These are phyloP conservation scores for Cyphomyrus discorhynchus DNA, from an alignment of 2,113 vertebrate genomes.

Conservation along the genomic window DNA sequence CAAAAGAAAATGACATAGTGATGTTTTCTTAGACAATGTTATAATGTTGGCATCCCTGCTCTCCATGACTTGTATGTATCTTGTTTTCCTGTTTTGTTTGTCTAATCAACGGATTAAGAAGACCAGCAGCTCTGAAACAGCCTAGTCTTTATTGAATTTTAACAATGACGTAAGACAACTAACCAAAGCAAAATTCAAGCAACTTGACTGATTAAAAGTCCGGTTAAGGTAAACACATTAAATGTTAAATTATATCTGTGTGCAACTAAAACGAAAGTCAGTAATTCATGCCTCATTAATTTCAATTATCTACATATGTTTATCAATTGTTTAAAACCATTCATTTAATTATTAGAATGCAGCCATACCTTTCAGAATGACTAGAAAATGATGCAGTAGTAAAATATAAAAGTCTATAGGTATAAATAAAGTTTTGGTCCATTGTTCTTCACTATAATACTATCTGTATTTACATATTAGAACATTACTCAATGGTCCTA, in stretches of 20 bases:
- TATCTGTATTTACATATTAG: slow-evolving; percentile 85
- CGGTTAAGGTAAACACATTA: slow-evolving; percentile 52
- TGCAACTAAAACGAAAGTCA: slow-evolving; percentile 65
- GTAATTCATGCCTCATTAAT: slow-evolving; percentile 72
- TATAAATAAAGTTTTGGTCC: slow-evolving; percentile 99
- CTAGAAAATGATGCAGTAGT: slow-evolving; percentile 80
- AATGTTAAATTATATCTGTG: slow-evolving; percentile 59
- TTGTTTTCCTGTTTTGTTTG: neutral
- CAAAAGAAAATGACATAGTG: neutral
- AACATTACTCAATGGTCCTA: slow-evolving; percentile 62
- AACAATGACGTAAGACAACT: slow-evolving; percentile 11
- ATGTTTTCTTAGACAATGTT: neutral
- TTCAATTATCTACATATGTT: slow-evolving; percentile 63
- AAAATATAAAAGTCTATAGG: slow-evolving; percentile 98
- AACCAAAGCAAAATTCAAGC: slow-evolving; percentile 15
- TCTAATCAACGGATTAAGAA: neutral
- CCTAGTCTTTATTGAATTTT: slow-evolving; percentile 19
- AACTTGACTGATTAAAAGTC: slow-evolving; percentile 20
- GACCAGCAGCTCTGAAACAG: neutral
- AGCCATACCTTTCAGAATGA: slow-evolving; percentile 64
- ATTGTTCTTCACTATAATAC: slow-evolving; percentile 76
- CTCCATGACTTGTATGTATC: neutral
- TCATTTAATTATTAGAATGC: slow-evolving; percentile 67
- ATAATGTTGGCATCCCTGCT: neutral
- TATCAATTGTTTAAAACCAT: slow-evolving; percentile 61